A percentile compares a stretch with the other conserved stretches of the same genome.
These are phyloP conservation scores for Vanessa cardui DNA, from an alignment of 2,888 invertebrate species.

Conservation along the genomic window DNA sequence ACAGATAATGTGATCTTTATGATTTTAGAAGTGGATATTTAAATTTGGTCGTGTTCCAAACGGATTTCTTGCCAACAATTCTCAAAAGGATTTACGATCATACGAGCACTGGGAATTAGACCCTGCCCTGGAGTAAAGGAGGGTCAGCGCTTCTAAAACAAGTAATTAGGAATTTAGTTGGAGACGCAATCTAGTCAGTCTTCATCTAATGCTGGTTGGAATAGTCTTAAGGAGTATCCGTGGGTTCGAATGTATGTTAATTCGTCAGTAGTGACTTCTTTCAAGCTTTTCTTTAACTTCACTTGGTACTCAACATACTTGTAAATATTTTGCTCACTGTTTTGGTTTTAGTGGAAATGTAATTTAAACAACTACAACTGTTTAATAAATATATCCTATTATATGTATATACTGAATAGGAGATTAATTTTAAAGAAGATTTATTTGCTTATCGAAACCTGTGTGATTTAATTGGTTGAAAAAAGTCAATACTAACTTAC, in stretches of 20 bases:
- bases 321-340: no score
- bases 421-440: no score
- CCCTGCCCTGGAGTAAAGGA: constrained; percentile 11
- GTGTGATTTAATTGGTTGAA: no score
- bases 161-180: constrained; percentile 12
- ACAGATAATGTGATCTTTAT: constrained; percentile 44
- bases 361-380: no score
- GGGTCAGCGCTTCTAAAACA: constrained; percentile 13
- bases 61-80: constrained; percentile 66
- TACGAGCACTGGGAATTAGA: constrained; percentile 17
- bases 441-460: no score
- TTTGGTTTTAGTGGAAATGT: no score
- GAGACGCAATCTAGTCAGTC: neutral
- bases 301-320: no score
- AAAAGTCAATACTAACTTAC: no score
- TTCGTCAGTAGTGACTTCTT: no score
- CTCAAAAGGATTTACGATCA: constrained; percentile 64
- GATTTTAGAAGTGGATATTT: constrained; percentile 67
- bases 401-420: no score
- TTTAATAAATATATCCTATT: no score
- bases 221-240: neutral
- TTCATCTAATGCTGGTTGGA: neutral
- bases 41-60: constrained; percentile 76
- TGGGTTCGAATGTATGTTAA: neutral
- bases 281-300: no score